Evolutionary conservation across 2,888 invertebrate species (phyloP).

Genomic region (Bhutanitis thaidina): DNA sequence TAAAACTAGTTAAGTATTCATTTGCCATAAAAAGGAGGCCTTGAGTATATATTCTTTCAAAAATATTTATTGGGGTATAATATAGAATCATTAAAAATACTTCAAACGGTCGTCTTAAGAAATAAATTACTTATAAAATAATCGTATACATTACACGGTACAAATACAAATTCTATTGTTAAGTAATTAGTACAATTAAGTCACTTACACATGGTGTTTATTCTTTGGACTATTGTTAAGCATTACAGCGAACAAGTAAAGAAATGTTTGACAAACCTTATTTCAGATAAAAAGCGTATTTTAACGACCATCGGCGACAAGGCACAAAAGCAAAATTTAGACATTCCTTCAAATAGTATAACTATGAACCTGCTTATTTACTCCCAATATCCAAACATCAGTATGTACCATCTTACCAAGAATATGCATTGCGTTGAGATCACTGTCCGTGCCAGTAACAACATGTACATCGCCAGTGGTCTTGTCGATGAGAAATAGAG

Average conservation of each 20-base stretch:
- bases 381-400: constrained; percentile 27
- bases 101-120: constrained; percentile 46
- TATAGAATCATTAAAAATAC: constrained; percentile 24
- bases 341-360: constrained; percentile 31
- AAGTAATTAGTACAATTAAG: constrained; percentile 16
- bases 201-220: constrained; percentile 24
- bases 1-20: constrained; percentile 9
- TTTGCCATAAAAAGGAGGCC: constrained; percentile 13
- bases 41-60: constrained; percentile 24
- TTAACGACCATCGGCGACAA: constrained; percentile 60
- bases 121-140: constrained; percentile 36
- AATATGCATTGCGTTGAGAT: constrained; percentile 42
- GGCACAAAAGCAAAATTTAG: constrained; percentile 28
- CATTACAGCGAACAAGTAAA: constrained; percentile 45
- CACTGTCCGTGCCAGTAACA: constrained; percentile 60
- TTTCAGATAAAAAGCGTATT: constrained; percentile 48
- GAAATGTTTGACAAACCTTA: constrained; percentile 51
- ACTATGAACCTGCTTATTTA: constrained; percentile 28
- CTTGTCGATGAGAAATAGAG: constrained; percentile 48
- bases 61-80: constrained; percentile 18
- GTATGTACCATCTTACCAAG: constrained; percentile 23
- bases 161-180: constrained; percentile 49
- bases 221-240: constrained; percentile 67
- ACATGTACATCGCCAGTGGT: constrained; percentile 53
- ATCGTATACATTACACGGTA: constrained; percentile 76